Base-by-base conservation (phyloP, 2,888 invertebrate species). In the Mallateleia sp. region DNA sequence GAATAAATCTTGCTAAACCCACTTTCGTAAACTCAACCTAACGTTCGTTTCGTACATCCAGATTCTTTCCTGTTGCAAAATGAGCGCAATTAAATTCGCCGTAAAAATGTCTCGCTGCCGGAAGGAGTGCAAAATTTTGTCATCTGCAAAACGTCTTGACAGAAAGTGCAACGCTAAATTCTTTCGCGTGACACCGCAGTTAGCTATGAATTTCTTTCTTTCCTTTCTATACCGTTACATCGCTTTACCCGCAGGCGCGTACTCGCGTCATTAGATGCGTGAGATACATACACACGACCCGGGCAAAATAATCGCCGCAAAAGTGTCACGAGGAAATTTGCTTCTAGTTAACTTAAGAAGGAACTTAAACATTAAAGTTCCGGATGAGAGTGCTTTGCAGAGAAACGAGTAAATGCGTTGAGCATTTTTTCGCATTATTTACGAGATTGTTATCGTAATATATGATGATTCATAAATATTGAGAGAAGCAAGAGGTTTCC, bases 161-260 rank as follows among this genome's bases (percentile, higher is more conserved):
- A 69, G 67, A 81, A 85, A 81, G 60, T 66, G 72, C 71, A 67
- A 32, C 47, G 58, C 72, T 62, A 75, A 81, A 80, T 67, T 77
- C 60, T 74, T 66, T 32, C 38, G 62, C 56, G 69, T 62, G 69
- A 71, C 64, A 56, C 77, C 32, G 52, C 20, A 20, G 50, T 38
- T 69, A 18, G 69, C 25, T 69, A 54, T 38, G 34, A 34, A 67
- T 67, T 79, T 80, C 72, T 80, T 85, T 84, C 77, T 84, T 78
- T 71, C 79, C 79, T 85, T 80, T 80, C 81, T 82, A 77, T 77
- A 74, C 67, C 78, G 82, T 86, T 81, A 82, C 67, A 86, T 67
- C 64, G 72, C 28, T 15, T 64, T 78, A 77, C 78, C 82, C 86
- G 78, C 78, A 50, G 74, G 82, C 82, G 50, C 45, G 60, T 81